Evolutionary conservation across 2,113 vertebrate species (phyloP), one percentile per base, ranked within the genome.

Genomic region (Mystacornis crossleyi): DNA sequence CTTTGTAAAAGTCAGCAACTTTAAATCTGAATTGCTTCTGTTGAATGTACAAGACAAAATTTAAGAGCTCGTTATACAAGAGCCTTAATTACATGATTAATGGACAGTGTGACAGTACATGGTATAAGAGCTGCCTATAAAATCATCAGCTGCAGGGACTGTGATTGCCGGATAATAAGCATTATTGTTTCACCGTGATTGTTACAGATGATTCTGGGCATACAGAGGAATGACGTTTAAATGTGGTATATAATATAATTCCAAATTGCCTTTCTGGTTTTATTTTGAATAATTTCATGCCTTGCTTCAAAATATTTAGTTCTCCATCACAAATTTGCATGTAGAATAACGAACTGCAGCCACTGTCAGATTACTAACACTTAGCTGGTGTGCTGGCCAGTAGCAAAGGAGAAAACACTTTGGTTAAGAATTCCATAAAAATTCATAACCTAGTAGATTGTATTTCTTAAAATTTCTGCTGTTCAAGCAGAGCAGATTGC

Each of bases 81-180:
- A 94, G 25, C 34, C 42, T 86, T 93, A 96, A 90, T 96, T 86
- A 60, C 60, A 29, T 89, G 90, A 86, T 93, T 92, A 97, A 94
- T 90, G 95, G 96, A 71, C 86, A 95, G 55, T 95, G 48, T 96
- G 87, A 96, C 90, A 81, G 75, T 89, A 67, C 55, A 42, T 78
- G 75, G 42, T 54, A 48, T 67, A 21, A 78, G 67, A 89, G 71
- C 47, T 58, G 29, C n/a, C 66, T 93, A 6, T 65, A 80, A 88
- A 94, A 93, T 79, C 51, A 55, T 92, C 78, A 89, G 72, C 88
- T 92, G 61, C 72, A 51, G 67, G 73, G 64, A 40, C 47, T 73
- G 12, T 81, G 78, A 80, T 80, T 96, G 69, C 71, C 57, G 88
- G 93, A 77, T 90, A 92, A 86, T 55, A 20, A 1, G 2, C 43